phyloP scores from a whole-genome alignment of 1,140 invertebrate genomes.

The Drosophila littoralis region DNA sequence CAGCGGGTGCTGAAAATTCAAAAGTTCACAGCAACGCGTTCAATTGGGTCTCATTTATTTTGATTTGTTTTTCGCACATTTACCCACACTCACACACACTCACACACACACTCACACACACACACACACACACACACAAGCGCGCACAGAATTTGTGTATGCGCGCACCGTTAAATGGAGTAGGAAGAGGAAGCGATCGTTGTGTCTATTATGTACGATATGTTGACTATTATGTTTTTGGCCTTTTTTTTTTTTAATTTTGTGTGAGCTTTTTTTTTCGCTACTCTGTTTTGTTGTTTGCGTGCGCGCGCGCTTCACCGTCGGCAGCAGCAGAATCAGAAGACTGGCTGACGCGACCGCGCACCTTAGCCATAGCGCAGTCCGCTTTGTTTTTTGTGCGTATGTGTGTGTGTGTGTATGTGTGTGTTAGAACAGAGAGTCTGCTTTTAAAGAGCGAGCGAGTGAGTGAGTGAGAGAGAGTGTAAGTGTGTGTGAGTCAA shows the following conservation, averaged over 20 bases:
- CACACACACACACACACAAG: background rate
- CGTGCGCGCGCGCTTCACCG: constrained; percentile 71
- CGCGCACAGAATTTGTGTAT: constrained; percentile 14
- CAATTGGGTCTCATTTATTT: constrained; percentile 53
- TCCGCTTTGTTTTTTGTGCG: constrained; percentile 55
- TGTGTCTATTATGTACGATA: constrained; percentile 34
- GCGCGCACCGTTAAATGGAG: constrained; percentile 63
- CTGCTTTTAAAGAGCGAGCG: constrained; percentile 21
- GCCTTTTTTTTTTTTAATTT: constrained; percentile 38
- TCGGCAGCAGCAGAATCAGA: constrained; percentile 75
- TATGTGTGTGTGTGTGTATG: constrained; percentile 5
- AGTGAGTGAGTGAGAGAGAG: constrained; percentile 20
- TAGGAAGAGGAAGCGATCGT: constrained; percentile 53
- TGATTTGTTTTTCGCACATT: constrained; percentile 34
- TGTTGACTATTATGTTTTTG: constrained; percentile 40
- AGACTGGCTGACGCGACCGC: constrained; percentile 73
- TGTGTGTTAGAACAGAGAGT: constrained; percentile 58
- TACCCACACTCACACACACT: constrained; percentile 4
- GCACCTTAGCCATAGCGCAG: constrained; percentile 76
- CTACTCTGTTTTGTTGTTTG: constrained; percentile 36
- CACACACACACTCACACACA: too few species aligned
- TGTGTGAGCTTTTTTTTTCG: constrained; percentile 26
- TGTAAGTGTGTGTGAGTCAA: constrained; percentile 17
- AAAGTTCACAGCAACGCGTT: constrained; percentile 38
- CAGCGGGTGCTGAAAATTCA: background rate